These are phyloP conservation scores for Siniperca knerii DNA, from an alignment of 2,113 vertebrate genomes.

Conservation along the genomic window DNA sequence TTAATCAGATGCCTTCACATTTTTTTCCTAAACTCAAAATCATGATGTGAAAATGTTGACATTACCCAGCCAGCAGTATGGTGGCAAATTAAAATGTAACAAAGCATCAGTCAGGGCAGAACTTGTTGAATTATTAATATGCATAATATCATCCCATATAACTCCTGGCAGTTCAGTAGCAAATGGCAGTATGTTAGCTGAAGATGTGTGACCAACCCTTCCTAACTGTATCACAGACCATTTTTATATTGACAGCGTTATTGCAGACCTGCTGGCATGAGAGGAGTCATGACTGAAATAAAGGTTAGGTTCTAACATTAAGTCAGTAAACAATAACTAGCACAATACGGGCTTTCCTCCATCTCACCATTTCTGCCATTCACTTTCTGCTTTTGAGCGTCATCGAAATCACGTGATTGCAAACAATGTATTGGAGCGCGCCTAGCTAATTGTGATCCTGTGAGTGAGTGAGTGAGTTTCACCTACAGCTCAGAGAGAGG, in stretches of 20 bases:
- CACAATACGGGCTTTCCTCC: too few species aligned
- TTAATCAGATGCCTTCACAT: background rate
- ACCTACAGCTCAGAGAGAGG: too few species aligned
- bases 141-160: conserved; percentile 1
- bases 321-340: background rate
- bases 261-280: background rate
- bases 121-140: conserved; percentile 23
- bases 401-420: too few species aligned
- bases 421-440: too few species aligned
- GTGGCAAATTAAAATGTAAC: background rate
- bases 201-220: background rate
- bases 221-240: background rate
- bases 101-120: background rate
- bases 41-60: background rate
- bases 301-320: background rate
- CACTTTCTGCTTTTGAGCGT: too few species aligned
- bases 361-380: too few species aligned
- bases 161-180: background rate
- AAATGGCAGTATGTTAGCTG: background rate
- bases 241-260: background rate
- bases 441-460: too few species aligned
- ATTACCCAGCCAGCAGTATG: background rate
- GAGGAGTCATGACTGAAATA: background rate
- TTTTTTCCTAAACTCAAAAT: background rate
- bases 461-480: too few species aligned